Evolutionary conservation across 1,140 invertebrate genomes (phyloP).

Genomic region (Geopemphigus sp.): DNA sequence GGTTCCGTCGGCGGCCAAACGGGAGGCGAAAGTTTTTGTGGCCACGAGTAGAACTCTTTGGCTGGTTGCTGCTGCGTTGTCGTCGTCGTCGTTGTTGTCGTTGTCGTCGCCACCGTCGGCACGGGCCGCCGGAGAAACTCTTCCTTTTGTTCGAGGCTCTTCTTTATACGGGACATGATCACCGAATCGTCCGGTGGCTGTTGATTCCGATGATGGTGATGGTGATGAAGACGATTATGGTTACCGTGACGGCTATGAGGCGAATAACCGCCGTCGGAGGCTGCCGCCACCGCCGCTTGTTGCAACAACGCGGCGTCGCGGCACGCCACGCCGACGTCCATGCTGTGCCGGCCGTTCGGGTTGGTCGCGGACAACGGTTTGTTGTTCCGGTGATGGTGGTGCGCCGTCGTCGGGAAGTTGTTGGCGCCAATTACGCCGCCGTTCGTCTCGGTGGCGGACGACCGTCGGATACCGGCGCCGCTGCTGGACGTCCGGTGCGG

Average conservation of each 20-base stretch:
- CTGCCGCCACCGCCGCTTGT: background rate
- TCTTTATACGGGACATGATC: slow-evolving; percentile 70
- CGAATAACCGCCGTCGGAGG: background rate
- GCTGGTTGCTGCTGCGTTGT: slow-evolving; percentile 55
- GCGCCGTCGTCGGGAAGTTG: no score
- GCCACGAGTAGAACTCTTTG: slow-evolving; percentile 73
- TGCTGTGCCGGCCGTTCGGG: slow-evolving; percentile 40
- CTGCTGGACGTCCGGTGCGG: slow-evolving; percentile 9
- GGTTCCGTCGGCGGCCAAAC: slow-evolving; percentile 64
- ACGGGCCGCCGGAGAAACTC: slow-evolving; percentile 77
- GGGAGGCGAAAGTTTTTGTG: slow-evolving; percentile 70
- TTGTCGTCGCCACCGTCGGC: slow-evolving; percentile 58
- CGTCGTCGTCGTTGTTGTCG: no score
- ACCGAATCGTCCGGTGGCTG: slow-evolving; percentile 62
- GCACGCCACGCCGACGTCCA: slow-evolving; percentile 46
- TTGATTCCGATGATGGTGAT: slow-evolving; percentile 53
- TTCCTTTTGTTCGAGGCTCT: slow-evolving; percentile 82
- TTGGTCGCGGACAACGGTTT: background rate
- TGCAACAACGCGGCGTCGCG: background rate
- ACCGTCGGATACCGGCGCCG: slow-evolving; percentile 19
- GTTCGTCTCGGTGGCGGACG: slow-evolving; percentile 16
- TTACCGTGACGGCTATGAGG: background rate
- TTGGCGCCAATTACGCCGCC: no score
- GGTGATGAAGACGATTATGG: slow-evolving; percentile 53
- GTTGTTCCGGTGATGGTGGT: slow-evolving; percentile 28